Evolutionary conservation across 1,140 invertebrate genomes (phyloP), one percentile per base, ranked within the genome.

Genomic region (Bacillus rossius): DNA sequence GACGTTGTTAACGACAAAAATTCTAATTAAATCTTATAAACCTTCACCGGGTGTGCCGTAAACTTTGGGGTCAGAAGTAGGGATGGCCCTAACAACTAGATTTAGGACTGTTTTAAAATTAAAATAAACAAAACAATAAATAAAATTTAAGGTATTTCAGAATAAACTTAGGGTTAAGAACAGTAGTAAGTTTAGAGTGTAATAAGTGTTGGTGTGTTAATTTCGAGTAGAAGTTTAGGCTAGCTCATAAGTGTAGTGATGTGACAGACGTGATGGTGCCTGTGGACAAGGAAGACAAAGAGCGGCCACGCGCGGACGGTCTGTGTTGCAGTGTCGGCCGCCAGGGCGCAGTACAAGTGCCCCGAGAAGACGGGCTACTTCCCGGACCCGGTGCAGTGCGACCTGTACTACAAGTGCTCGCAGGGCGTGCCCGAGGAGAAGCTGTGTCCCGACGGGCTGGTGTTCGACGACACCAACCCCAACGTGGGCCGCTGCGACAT

Each of bases 371-470:
- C 85, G 60, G 89, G 89, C 19, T 91, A 80, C 72, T 92, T 85
- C 74, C 78, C 87, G 1, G 88, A 92, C 71, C 77, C 77, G 2
- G 79, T 82, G 62, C 87, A 92, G 70, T 92, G 91, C 71, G 91
- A 93, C 74, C 80, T 89, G 37, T 92, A 91, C 71, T 90, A 89
- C 69, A 80, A 81, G 64, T 92, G 89, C 74, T 73, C 77, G 49
- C 82, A 86, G 70, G 83, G 82, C 65, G 71, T 81, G 54, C 64
- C 84, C 8, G 86, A 87, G 66, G 79, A 86, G 61, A 84, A 81
- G 62, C 73, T 91, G 4, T 92, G 91, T 71, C 88, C 88, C 2
- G 90, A 92, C 64, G 90, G 90, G 1, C 77, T 92, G 17, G 84
- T 92, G 3, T 92, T 92, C 72, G 82, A 86, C 63, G 86, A 88